Evolutionary conservation across 2,888 invertebrate genomes (phyloP), one percentile per base, ranked within the genome.

Genomic region (Scotopteryx bipunctaria): DNA sequence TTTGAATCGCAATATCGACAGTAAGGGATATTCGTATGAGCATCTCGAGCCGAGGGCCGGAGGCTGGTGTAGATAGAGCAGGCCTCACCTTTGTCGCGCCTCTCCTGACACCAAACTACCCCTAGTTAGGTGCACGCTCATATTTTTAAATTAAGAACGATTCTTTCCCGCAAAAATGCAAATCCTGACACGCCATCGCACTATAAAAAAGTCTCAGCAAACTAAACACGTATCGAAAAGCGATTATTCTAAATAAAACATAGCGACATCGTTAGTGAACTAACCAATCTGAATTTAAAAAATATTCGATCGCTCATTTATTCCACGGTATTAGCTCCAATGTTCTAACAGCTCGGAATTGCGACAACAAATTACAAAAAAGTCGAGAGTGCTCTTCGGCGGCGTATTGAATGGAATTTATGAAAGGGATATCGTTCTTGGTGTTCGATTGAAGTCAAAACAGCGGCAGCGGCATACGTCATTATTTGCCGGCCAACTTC

Each of bases 31-130:
- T 77, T 75, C 69, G 70, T 65, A 68, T 67, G 67, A 74, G 71
- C 71, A 68, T 71, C 70, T 70, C 57, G 70, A 55, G 65, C 63
- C 53, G 63, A 71, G 72, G 69, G 68, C 59, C 56, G 40, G 68
- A 66, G 71, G 66, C 71, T 66, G 62, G 73, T 64, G 70, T 67
- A 80, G 83, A 83, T 80, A 83, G 72, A 69, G 83, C 81, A 82
- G 74, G 76, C 64, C 61, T 63, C 73, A 71, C 74, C 78, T 78
- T 81, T 80, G 82, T 81, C 67, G 71, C 61, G 57, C 59, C 64
- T 54, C 64, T 67, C 54, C 64, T 50, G 46, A 67, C 66, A 60
- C 62, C 64, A 55, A 63, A 62, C 64, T 61, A 69, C 70, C n/a
- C 74, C 64, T 63, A 67, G 51, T 57, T 61, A 51, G 57, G 60